A percentile compares a stretch with the other conserved stretches of the same genome.
phyloP scores from a whole-genome alignment of 2,888 invertebrate genomes.

The Drymonia ruficornis region DNA sequence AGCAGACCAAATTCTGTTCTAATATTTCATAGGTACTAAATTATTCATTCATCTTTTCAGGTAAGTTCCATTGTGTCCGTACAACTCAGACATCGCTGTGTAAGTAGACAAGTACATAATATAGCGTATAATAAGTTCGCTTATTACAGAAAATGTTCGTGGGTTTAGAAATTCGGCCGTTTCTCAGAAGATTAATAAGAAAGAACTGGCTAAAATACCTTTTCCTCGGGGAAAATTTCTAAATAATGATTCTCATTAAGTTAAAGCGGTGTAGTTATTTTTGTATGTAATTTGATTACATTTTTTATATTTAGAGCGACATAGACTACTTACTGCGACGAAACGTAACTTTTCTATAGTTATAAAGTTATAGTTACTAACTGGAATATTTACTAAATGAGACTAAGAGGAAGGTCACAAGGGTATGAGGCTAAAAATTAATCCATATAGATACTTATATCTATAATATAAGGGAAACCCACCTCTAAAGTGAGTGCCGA shows the following conservation, averaged over 20 bases:
- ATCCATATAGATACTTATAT: no score
- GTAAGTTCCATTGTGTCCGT: slow-evolving; percentile 19
- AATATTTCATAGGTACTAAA: background rate
- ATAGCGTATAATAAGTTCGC: background rate
- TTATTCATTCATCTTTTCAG: slow-evolving; percentile 22
- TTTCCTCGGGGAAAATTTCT: background rate
- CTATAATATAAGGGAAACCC: no score
- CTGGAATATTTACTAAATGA: no score
- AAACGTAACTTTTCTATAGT: no score
- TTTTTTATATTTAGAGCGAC: background rate
- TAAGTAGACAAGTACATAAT: slow-evolving; percentile 14
- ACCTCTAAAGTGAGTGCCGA: no score
- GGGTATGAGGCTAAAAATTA: no score
- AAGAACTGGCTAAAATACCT: background rate
- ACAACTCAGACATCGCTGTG: slow-evolving; percentile 3
- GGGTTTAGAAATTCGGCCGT: background rate
- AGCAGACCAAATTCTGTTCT: background rate
- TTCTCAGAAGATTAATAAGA: slow-evolving; percentile 1
- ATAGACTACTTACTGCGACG: no score
- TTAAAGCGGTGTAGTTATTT: background rate
- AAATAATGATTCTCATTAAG: slow-evolving; percentile 3
- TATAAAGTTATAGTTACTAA: no score
- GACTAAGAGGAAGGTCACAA: no score
- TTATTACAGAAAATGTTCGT: no score
- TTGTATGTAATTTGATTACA: slow-evolving; percentile 11